Conservation (phyloP, 2,888 invertebrate genomes). For the Pheosia gnoma region DNA sequence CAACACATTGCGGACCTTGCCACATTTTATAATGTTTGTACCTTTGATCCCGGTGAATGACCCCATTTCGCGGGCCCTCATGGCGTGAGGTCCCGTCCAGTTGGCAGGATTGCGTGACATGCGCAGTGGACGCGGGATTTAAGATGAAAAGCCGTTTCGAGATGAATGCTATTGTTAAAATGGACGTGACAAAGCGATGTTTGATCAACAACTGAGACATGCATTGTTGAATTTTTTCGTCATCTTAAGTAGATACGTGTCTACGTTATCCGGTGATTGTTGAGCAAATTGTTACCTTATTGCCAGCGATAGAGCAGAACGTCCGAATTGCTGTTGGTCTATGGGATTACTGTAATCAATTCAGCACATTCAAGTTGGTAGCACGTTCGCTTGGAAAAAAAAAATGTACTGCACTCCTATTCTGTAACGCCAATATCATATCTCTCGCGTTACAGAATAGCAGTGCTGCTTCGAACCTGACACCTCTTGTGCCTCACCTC, state of each 20-base stretch:
- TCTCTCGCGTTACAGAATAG: no score
- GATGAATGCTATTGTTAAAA: slow-evolving; percentile 2
- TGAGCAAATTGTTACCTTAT: background rate
- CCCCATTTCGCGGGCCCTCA: slow-evolving; percentile 32
- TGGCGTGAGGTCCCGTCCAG: slow-evolving; percentile 20
- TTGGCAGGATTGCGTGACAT: slow-evolving; percentile 57
- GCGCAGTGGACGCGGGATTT: slow-evolving; percentile 58
- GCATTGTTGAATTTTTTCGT: slow-evolving; percentile 3
- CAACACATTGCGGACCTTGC: background rate
- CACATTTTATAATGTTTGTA: slow-evolving; percentile 21
- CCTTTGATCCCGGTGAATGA: slow-evolving; percentile 48
- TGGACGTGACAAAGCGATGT: background rate
- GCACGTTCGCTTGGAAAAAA: no score
- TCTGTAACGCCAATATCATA: no score
- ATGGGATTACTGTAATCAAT: no score
- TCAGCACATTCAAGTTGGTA: no score
- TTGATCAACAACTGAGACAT: slow-evolving; percentile 1
- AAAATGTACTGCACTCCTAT: no score
- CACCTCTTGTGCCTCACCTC: no score
- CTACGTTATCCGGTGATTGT: slow-evolving; percentile 4
- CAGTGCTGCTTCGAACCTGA: no score
- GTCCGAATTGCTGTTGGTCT: no score
- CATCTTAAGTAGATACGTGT: background rate
- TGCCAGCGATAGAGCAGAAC: background rate
- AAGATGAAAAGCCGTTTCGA: slow-evolving; percentile 17